Conservation (phyloP, 37 sponge, comb jelly and placozoan species). For the Cladorhizidae sp. region DNA sequence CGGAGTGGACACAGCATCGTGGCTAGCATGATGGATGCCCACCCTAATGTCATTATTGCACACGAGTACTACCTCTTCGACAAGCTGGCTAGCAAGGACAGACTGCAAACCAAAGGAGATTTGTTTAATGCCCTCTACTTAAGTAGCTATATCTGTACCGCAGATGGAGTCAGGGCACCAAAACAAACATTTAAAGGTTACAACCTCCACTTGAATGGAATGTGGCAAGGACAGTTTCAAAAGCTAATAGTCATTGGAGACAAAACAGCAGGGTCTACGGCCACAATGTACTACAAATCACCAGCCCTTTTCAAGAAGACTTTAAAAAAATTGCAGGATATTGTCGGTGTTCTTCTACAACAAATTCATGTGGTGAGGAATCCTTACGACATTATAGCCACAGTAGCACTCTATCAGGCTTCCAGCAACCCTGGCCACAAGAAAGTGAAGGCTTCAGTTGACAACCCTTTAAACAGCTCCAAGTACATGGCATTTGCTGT, state of each 20-base stretch:
- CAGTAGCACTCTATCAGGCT: conserved; percentile 34
- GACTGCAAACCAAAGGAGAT: background rate
- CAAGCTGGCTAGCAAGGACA: background rate
- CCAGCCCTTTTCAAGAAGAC: background rate
- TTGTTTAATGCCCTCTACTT: conserved; percentile 41
- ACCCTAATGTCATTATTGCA: conserved; percentile 58
- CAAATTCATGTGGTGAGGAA: conserved; percentile 52
- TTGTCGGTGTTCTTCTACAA: conserved; percentile 12
- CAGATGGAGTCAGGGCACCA: conserved; percentile 12
- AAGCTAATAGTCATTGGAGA: conserved; percentile 48
- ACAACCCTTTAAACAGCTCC: background rate
- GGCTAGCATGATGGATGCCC: conserved; percentile 64
- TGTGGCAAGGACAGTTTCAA: conserved; percentile 52
- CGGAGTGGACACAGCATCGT: conserved; percentile 69
- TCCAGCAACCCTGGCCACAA: background rate
- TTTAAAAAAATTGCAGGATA: background rate
- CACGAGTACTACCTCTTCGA: conserved; percentile 57
- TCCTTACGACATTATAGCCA: conserved; percentile 67
- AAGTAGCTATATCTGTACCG: conserved; percentile 6
- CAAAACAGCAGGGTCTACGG: conserved; percentile 44
- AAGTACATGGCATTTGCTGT: background rate
- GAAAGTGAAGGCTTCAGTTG: background rate
- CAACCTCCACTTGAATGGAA: conserved; percentile 16
- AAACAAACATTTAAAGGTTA: conserved; percentile 33
- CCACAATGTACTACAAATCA: background rate